A percentile compares a stretch with the other conserved stretches of the same genome.
Evolutionary conservation across 2,113 vertebrate genomes (phyloP).

Genomic region (Bos taurus): ARS-UCD2.0 NC_037340.1:50328001-50328500

Average conservation of each 20-base stretch:
- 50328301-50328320: too few relatives aligned
- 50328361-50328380: too few relatives aligned
- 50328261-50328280: neutral
- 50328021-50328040: neutral
- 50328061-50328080: neutral
- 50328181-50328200: neutral
- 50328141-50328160: neutral
- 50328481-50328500: too few relatives aligned
- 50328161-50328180: neutral
- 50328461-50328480: too few relatives aligned
- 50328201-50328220: neutral
- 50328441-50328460: too few relatives aligned
- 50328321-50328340: too few relatives aligned
- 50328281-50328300: too few relatives aligned
- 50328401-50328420: too few relatives aligned
- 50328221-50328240: neutral
- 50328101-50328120: neutral
- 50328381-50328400: too few relatives aligned
- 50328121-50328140: neutral
- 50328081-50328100: neutral
- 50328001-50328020: neutral
- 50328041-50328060: neutral
- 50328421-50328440: too few relatives aligned
- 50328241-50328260: neutral
- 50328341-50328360: too few relatives aligned